Base-by-base conservation (phyloP, 2,113 vertebrate species). In the Ancistrus triradiatus region DNA sequence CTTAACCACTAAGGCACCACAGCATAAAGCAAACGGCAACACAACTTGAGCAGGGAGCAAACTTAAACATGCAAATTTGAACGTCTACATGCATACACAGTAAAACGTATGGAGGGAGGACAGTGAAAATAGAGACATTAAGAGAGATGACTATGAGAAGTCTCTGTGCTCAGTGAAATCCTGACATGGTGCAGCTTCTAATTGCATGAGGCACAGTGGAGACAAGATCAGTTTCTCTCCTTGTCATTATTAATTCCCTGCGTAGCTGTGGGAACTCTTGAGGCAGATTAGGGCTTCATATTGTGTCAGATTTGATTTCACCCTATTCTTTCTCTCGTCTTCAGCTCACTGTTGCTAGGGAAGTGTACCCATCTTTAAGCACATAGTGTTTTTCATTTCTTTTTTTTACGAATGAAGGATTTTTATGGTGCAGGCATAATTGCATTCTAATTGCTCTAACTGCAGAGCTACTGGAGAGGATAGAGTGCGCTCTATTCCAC, bases 281-380 rank as follows among this genome's bases (percentile, higher is more conserved):
- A 44, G 40, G 3, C n/a, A 13, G 21, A 58, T 52, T 35, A 31
- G 48, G 18, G 4, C 25, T 31, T 11, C 1, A 6, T 33, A 33
- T 44, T 14, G 27, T 60, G 14, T 40, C 1, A n/a, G 49, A 48
- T 53, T 69, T 56, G 17, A 42, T 31, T 63, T 37, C 35, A 49
- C 44, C 44, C 14, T 7, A 13, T 31, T 33, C 7, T 10, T 13
- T 35, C 10, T 48, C 13, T 22, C 21, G 17, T 24, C 31, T 50
- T 22, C 17, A 25, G n/a, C 18, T 33, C 19, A n/a, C 46, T 70
- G 68, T 70, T 70, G 52, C 60, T 63, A 46, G 53, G 60, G 44
- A 70, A 63, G 28, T 17, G 50, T 35, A 10, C 10, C 19, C 4
- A 51, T 70, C 44, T 49, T 70, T 63, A 38, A 55, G 31, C 38